phyloP scores from a whole-genome alignment of 2,113 vertebrate species.

The Probosciger aterrimus region DNA sequence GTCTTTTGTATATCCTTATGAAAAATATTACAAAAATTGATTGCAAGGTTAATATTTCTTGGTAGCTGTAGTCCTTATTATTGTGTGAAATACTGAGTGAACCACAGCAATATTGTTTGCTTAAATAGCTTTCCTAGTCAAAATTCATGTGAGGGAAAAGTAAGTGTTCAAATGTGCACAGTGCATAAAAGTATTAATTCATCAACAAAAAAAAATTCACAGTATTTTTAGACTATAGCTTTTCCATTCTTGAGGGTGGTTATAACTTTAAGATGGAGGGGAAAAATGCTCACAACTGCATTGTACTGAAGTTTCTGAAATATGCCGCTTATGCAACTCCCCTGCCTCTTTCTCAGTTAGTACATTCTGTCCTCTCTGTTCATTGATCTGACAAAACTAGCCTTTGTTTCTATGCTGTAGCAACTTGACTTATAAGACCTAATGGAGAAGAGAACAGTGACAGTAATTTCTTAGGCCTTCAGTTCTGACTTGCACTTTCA shows the following conservation, averaged over 20 bases:
- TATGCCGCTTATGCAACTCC: not conserved
- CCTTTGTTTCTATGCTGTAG: not conserved
- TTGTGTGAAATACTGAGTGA: not conserved
- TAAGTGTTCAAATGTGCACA: not conserved
- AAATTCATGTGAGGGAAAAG: not conserved
- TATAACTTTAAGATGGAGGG: not conserved
- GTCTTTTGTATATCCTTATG: not conserved
- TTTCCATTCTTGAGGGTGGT: not conserved
- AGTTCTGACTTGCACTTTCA: not conserved
- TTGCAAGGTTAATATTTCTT: not conserved
- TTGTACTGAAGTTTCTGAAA: not conserved
- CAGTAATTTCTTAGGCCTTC: not conserved
- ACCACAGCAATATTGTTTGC: not conserved
- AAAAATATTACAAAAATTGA: not conserved
- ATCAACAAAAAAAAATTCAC: not conserved
- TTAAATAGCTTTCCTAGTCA: not conserved
- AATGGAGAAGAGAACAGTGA: not conserved
- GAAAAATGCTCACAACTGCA: not conserved
- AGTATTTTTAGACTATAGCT: not conserved
- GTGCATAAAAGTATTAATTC: not conserved
- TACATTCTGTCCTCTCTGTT: not conserved
- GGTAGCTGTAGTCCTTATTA: not conserved
- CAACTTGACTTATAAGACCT: not conserved
- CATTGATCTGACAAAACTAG: not conserved
- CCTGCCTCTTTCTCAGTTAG: not conserved